Evolutionary conservation across 2,888 invertebrate genomes (phyloP).

Genomic region (Synergus japonicus): DNA sequence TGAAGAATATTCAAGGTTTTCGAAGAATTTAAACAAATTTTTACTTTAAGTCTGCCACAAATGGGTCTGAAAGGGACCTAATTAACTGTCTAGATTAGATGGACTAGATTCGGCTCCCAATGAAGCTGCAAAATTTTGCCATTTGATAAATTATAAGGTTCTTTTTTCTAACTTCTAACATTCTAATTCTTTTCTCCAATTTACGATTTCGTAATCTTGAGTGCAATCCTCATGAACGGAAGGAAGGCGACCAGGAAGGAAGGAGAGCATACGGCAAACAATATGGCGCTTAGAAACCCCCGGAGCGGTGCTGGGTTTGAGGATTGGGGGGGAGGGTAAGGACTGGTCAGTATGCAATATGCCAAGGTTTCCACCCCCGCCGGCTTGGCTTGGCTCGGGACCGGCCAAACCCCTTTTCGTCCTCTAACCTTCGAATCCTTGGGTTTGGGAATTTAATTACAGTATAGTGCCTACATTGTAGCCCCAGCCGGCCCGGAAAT

Average conservation of each 20-base stretch:
- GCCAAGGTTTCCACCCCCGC: conserved; percentile 69
- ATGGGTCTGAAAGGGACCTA: too few species aligned
- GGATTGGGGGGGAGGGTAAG: conserved; percentile 57
- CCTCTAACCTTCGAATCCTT: conserved; percentile 71
- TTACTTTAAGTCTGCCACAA: too few species aligned
- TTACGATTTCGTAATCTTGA: conserved; percentile 15
- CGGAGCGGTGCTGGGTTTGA: conserved; percentile 57
- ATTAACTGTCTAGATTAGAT: too few species aligned
- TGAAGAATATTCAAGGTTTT: too few species aligned
- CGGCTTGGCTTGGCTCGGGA: conserved; percentile 48
- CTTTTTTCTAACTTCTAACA: background rate
- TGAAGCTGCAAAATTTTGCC: background rate
- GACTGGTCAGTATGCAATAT: conserved; percentile 77
- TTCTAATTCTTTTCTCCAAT: background rate
- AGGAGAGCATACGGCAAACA: conserved; percentile 73
- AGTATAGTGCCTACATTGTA: conserved; percentile 77
- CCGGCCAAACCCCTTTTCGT: conserved; percentile 55
- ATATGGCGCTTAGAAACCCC: conserved; percentile 70
- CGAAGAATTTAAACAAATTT: too few species aligned
- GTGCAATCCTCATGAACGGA: conserved; percentile 47
- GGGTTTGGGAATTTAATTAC: conserved; percentile 78
- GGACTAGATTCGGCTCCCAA: too few species aligned
- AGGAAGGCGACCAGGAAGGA: conserved; percentile 60
- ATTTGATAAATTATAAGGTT: background rate
- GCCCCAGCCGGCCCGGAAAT: conserved; percentile 77